These are phyloP conservation scores for Zaprionus inermis DNA, from an alignment of 1,140 invertebrate genomes.

Conservation along the genomic window DNA sequence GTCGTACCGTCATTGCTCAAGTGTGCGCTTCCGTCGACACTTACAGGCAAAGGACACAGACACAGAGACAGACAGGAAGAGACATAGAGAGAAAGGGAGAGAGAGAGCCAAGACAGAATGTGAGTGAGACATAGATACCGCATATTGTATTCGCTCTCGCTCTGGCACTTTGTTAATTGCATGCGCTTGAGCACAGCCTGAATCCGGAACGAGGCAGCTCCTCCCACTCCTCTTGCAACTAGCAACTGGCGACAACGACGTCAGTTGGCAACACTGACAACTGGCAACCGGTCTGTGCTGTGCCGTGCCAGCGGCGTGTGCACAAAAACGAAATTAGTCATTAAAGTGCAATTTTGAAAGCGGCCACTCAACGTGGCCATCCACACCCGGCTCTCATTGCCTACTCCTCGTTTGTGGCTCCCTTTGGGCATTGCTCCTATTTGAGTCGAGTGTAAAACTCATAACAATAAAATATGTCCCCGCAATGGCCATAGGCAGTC, in stretches of 20 bases:
- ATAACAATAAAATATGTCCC: conserved; percentile 78
- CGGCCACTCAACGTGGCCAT: conserved; percentile 31
- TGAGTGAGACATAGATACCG: conserved; percentile 1
- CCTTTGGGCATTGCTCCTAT: not conserved
- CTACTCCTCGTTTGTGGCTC: not conserved
- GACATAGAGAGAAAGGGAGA: not conserved
- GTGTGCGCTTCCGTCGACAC: conserved; percentile 77
- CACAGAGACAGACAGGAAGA: not conserved
- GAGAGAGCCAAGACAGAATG: not conserved
- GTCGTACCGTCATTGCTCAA: conserved; percentile 79
- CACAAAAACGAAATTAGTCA: conserved; percentile 77
- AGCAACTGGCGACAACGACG: conserved; percentile 16
- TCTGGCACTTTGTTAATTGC: conserved; percentile 51
- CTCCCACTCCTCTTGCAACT: not conserved
- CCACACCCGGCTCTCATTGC: not conserved
- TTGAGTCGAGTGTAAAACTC: conserved; percentile 51
- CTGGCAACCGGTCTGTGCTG: conserved; percentile 15
- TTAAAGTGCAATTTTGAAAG: conserved; percentile 81
- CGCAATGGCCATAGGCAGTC: conserved; percentile 33
- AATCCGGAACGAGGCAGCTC: conserved; percentile 7
- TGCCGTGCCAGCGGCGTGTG: conserved; percentile 22
- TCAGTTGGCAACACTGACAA: conserved; percentile 14
- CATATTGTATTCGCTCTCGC: conserved; percentile 14
- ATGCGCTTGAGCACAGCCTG: conserved; percentile 20
- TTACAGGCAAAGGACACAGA: conserved; percentile 36